Base-by-base conservation (phyloP, 2,113 vertebrate genomes). In the Callaeas wilsoni region DNA sequence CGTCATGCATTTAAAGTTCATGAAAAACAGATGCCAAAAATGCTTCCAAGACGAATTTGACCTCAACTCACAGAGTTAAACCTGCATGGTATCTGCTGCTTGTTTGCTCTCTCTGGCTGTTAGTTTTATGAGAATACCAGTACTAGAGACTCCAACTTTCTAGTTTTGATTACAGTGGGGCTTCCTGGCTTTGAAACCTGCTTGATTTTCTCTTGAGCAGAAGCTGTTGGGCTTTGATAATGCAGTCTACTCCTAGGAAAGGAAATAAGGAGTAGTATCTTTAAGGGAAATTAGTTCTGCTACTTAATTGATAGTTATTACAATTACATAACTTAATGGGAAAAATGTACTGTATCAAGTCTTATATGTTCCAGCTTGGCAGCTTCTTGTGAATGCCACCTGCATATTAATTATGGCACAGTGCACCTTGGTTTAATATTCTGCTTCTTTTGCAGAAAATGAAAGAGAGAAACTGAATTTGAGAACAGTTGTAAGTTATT, bases 401-500 rank as follows among this genome's bases (percentile, higher is more conserved):
- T 52, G 79, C 82, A 92, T 92, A 37, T 84, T 90, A 96, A 96
- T 92, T 91, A 78, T 6, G 11, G 41, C 44, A 59, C 33, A 49
- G 42, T 59, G 32, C 76, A 92, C 76, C 76, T 90, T 92, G 46
- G 30, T 93, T 93, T 93, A 90, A 89, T 81, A 86, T 95, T 96
- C 85, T 81, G 50, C 47, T 93, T 47, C 71, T 95, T 96, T 78
- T 44, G 79, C 67, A 81, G 59, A 84, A 90, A 96, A 83, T 86
- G 35, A 92, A 94, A 86, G 65, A 81, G 42, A 75, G 25, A 17
- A 93, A 81, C 52, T 89, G 88, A 88, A 84, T 93, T 50, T 81
- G 41, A 94, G 75, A 93, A 41, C 32, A 74, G 68, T 21, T 77
- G 5, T 84, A 85, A 95, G 85, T 64, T 95, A 96, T 92, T 94